Evolutionary conservation across 30 jellyfish, hydroid and myxozoan genomes (phyloP).

Genomic region (Aurelia aurita): DNA sequence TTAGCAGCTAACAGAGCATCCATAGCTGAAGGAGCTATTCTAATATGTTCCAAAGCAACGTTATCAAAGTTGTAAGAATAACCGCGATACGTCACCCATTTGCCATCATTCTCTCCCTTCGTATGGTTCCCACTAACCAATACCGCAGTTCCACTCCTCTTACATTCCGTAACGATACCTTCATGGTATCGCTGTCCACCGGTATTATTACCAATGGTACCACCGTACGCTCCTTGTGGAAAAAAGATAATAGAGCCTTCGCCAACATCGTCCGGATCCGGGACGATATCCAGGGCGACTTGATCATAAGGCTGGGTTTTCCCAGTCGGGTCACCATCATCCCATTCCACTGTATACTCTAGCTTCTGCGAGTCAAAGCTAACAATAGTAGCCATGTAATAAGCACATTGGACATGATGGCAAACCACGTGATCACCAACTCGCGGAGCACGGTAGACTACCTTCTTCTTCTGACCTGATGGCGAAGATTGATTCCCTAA

Average conservation of each 20-base stretch:
- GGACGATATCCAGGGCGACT: constrained; percentile 79
- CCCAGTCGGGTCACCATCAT: constrained; percentile 87
- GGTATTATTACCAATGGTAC: constrained; percentile 72
- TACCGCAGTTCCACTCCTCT: not conserved
- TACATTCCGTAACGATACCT: constrained; percentile 65
- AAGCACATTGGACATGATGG: constrained; percentile 71
- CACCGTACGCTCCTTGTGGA: constrained; percentile 81
- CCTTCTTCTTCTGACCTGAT: not conserved
- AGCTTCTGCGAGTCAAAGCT: constrained; percentile 50
- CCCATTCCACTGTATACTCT: constrained; percentile 89
- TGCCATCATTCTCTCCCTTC: constrained; percentile 74
- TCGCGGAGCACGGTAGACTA: constrained; percentile 57
- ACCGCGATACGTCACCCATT: constrained; percentile 58
- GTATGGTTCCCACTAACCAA: constrained; percentile 75
- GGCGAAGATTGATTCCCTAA: constrained; percentile 5
- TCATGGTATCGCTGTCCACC: constrained; percentile 87
- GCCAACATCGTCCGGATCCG: constrained; percentile 83
- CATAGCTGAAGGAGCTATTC: constrained; percentile 91
- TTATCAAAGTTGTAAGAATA: constrained; percentile 43
- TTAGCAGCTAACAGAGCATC: constrained; percentile 65
- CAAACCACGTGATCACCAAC: constrained; percentile 83
- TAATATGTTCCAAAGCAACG: constrained; percentile 35
- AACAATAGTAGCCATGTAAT: constrained; percentile 80
- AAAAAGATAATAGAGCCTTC: constrained; percentile 79
- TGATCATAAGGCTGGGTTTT: constrained; percentile 66